Evolutionary conservation across 1,140 invertebrate genomes (phyloP).

Genomic region (Ridgeia piscesae): DNA sequence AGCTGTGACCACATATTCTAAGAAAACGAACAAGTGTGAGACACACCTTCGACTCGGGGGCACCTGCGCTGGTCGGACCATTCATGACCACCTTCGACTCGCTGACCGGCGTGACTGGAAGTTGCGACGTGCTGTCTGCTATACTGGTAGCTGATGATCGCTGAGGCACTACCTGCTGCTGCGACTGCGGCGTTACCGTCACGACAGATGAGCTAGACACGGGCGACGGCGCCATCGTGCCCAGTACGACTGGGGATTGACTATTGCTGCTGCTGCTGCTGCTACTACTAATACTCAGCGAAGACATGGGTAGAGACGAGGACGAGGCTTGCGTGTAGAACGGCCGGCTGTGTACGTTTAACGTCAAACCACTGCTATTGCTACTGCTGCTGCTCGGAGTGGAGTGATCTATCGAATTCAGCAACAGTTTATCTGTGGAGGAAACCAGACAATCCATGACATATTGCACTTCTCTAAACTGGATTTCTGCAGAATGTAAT

Average conservation of each 20-base stretch:
- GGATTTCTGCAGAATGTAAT: neutral
- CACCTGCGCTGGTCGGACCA: slow-evolving; percentile 49
- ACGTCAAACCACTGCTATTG: slow-evolving; percentile 13
- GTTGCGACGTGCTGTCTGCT: slow-evolving; percentile 2
- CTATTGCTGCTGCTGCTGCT: slow-evolving; percentile 3
- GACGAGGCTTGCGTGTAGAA: neutral
- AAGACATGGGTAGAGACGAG: slow-evolving; percentile 1
- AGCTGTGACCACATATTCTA: neutral
- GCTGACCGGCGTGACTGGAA: neutral
- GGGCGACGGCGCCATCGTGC: slow-evolving; percentile 6
- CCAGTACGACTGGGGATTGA: neutral
- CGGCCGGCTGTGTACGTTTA: neutral
- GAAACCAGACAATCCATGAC: neutral
- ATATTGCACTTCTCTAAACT: neutral
- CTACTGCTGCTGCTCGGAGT: slow-evolving; percentile 22
- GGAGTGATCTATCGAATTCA: slow-evolving; percentile 50
- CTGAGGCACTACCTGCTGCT: slow-evolving; percentile 2
- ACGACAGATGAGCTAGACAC: neutral
- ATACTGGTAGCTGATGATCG: neutral
- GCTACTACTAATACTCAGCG: neutral
- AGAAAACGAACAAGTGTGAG: neutral
- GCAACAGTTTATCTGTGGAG: slow-evolving; percentile 40
- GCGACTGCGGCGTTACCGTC: neutral
- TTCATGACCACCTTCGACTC: slow-evolving; percentile 44
- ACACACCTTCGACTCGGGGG: slow-evolving; percentile 27